These are phyloP conservation scores for Malaclemys terrapin DNA, from an alignment of 2,113 vertebrate species.

Conservation along the genomic window DNA sequence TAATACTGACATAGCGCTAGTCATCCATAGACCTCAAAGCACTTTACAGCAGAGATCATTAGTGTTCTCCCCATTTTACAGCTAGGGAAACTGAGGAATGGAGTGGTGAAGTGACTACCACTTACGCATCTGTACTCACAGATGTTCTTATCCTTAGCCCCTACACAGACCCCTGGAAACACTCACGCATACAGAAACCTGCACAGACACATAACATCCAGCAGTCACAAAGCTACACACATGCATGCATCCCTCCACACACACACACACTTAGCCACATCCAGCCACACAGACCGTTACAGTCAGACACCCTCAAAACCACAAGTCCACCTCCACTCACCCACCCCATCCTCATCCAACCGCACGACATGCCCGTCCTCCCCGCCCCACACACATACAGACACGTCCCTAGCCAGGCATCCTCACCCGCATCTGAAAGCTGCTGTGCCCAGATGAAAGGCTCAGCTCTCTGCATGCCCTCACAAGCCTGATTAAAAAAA, in stretches of 20 bases:
- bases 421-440: not conserved
- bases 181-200: not conserved
- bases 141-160: not conserved
- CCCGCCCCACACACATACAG: not conserved
- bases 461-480: not conserved
- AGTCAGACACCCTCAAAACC: not conserved
- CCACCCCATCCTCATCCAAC: not conserved
- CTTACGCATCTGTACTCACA: not conserved
- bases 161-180: not conserved
- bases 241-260: not conserved
- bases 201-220: not conserved
- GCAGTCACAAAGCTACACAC: not conserved
- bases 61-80: too few relatives aligned
- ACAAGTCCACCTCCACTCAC: too few relatives aligned
- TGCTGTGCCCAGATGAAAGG: not conserved
- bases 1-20: not conserved
- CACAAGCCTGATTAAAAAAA: not conserved
- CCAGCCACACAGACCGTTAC: fast-evolving
- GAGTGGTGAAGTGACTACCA: not conserved
- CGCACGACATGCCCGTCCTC: fast-evolving
- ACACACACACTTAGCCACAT: not conserved
- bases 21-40: not conserved
- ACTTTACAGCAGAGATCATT: not conserved
- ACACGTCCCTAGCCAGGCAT: too few relatives aligned
- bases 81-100: not conserved